Base-by-base conservation (phyloP, 1,140 invertebrate species). In the Drosophila pallidifrons region DNA sequence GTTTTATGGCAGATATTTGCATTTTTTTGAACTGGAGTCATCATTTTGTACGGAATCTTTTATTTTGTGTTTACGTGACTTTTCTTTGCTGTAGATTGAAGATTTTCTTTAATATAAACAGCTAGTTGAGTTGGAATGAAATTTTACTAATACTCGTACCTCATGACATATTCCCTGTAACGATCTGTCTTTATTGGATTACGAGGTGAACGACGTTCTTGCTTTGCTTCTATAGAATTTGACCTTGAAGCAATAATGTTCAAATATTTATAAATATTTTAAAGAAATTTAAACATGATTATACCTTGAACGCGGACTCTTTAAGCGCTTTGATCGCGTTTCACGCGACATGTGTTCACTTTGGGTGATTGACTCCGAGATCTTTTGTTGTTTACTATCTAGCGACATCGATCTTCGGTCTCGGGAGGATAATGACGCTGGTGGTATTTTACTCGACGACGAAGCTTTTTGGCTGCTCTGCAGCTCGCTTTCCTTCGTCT, bases 401-500 rank as follows among this genome's bases (percentile, higher is more conserved):
- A 82, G 76, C 4, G 82, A 87, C 10, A 82, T 43, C 1, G 82
- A 86, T 67, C 82, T 43, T 15, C 82, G 75, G 4, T 70, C 65
- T 6, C 32, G 51, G n/a, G 5, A 38, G 1, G 13, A 7, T 7
- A 6, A 20, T 35, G 51, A 54, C 0, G 16, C 3, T 0, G 7
- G 6, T 2, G 15, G 0, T 10, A 10, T 6, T 10, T 51, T 32
- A 4, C 7, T 68, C 1, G 1, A 49, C 3, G 20, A 1, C 0
- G 30, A 0, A 1, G 51, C 32, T 11, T 54, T 28, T 1, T 45
- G 2, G 1, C 15, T 30, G 3, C 5, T 3, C 6, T 16, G 28
- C 41, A 60, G 10, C 10, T 60, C 8, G 6, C 5, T 4, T 28
- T 2, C 7, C 8, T 11, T 32, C 5, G 8, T 7, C 41, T 46